phyloP scores from a whole-genome alignment of 1,140 invertebrate species.

The Laodelphax striatellus region DNA sequence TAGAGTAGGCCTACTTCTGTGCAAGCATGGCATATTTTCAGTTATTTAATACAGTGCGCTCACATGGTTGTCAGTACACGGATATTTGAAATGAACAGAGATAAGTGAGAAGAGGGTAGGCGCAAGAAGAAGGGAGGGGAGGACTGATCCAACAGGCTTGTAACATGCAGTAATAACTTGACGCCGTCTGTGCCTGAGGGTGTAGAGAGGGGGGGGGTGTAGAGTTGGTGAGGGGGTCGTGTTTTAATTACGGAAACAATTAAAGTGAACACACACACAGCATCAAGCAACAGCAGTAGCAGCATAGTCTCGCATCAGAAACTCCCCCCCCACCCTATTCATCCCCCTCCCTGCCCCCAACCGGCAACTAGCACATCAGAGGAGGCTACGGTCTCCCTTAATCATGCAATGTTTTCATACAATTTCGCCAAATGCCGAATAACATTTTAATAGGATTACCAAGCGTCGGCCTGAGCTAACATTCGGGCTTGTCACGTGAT shows the following conservation, averaged over 20 bases:
- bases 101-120: not conserved
- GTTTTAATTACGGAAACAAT: not conserved
- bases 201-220: not conserved
- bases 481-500: not conserved
- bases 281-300: not conserved
- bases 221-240: not conserved
- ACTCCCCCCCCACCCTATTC: not conserved
- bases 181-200: not conserved
- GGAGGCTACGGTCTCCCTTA: not conserved
- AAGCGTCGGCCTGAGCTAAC: not conserved
- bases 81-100: not conserved
- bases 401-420: slow-evolving; percentile 2
- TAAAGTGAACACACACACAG: not conserved
- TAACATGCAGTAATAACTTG: not conserved
- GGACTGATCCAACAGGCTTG: not conserved
- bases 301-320: not conserved
- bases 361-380: not conserved
- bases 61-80: no score
- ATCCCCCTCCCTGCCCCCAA: not conserved
- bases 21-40: no score
- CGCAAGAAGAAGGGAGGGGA: not conserved
- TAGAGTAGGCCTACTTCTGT: no score
- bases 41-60: no score
- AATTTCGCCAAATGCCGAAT: slow-evolving; percentile 3
- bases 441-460: slow-evolving; percentile 3